phyloP scores from a whole-genome alignment of 1,140 invertebrate genomes.

The Platyura marginata region DNA sequence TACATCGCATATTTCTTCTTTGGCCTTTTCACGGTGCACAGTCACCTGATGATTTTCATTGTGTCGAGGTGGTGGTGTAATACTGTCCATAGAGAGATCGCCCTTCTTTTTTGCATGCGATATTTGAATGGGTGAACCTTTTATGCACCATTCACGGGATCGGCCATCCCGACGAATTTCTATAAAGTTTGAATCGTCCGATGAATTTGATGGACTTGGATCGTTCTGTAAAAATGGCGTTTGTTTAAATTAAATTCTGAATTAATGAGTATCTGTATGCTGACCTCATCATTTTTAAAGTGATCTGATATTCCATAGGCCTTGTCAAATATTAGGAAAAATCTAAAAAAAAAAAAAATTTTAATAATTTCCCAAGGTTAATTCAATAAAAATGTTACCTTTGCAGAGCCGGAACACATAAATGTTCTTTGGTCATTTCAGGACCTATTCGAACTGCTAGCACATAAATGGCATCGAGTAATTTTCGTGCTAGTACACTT shows the following conservation, averaged over 20 bases:
- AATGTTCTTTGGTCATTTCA: conserved; percentile 62
- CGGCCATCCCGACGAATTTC: conserved; percentile 34
- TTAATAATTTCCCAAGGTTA: not conserved
- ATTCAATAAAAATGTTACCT: too few relatives aligned
- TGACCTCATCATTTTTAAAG: conserved; percentile 8
- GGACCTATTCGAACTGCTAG: conserved; percentile 63
- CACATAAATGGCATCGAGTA: conserved; percentile 60
- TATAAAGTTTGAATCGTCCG: conserved; percentile 23
- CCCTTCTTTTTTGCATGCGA: not conserved
- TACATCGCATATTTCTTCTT: conserved; percentile 60
- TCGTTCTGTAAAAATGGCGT: not conserved
- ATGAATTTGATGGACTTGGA: conserved; percentile 4
- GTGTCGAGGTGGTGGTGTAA: not conserved
- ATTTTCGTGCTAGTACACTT: conserved; percentile 52
- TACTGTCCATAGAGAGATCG: not conserved
- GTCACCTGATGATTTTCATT: not conserved
- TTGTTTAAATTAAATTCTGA: too few relatives aligned
- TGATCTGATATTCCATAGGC: conserved; percentile 32
- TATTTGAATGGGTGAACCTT: conserved; percentile 25
- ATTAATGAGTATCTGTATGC: too few relatives aligned
- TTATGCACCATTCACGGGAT: conserved; percentile 31
- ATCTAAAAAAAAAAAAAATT: conserved; percentile 26
- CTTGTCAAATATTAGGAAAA: conserved; percentile 78
- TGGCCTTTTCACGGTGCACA: conserved; percentile 26
- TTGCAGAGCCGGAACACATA: conserved; percentile 49